These are phyloP conservation scores for Chelmon rostratus DNA, from an alignment of 2,797 vertebrate genomes.

Conservation along the genomic window DNA sequence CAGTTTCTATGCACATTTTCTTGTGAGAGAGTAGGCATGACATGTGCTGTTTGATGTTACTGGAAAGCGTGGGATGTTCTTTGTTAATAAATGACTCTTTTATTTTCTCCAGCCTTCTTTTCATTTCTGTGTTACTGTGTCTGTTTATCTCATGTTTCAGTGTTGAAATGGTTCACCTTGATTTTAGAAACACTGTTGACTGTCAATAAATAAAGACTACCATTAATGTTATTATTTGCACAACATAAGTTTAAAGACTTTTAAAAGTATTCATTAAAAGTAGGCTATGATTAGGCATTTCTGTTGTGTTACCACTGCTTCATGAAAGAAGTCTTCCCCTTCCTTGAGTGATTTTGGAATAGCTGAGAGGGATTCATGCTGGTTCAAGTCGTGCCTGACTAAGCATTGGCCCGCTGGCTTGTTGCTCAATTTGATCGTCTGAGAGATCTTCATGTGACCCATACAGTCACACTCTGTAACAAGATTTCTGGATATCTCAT, in stretches of 20 bases:
- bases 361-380: slow-evolving; percentile 55
- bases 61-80: neutral
- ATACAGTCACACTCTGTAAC: slow-evolving; percentile 1
- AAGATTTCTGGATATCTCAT: neutral
- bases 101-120: neutral
- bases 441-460: slow-evolving; percentile 15
- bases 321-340: slow-evolving; percentile 7
- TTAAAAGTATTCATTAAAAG: slow-evolving; percentile 16
- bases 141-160: neutral
- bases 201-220: slow-evolving; percentile 1
- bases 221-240: slow-evolving; percentile 19
- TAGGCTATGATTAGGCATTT: slow-evolving; percentile 23
- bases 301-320: slow-evolving; percentile 27
- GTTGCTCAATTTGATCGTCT: slow-evolving; percentile 27
- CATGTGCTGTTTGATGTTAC: neutral
- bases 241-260: slow-evolving; percentile 18
- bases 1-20: neutral
- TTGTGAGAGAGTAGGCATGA: neutral
- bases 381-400: slow-evolving; percentile 42
- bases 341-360: slow-evolving; percentile 40
- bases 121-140: neutral
- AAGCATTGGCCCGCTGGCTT: neutral
- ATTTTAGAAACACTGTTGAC: neutral
- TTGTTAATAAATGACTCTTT: neutral
- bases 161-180: slow-evolving; percentile 1